Evolutionary conservation across 2,888 invertebrate species (phyloP).

Genomic region (Megamerina dolium): DNA sequence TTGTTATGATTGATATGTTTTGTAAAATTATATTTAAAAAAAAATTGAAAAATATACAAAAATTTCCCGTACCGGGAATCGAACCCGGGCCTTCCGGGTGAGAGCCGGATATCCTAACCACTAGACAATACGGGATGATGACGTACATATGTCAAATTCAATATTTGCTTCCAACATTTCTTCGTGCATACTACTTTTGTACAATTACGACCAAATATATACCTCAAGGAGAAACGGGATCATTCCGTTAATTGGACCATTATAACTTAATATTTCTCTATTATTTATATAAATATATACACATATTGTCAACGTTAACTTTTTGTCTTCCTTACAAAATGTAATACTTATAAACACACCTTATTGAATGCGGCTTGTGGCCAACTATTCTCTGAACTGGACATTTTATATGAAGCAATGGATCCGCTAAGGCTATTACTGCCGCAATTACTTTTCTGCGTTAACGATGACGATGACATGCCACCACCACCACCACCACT

Average conservation of each 20-base stretch:
- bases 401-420: slow-evolving; percentile 44
- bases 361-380: slow-evolving; percentile 45
- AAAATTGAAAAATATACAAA: slow-evolving; percentile 11
- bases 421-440: slow-evolving; percentile 40
- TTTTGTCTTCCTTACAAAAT: too few species aligned
- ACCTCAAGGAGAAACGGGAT: too few species aligned
- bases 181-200: too few species aligned
- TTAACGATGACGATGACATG: slow-evolving; percentile 24
- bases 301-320: too few species aligned
- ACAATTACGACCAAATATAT: too few species aligned
- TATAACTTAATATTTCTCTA: too few species aligned
- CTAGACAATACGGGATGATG: slow-evolving; percentile 51
- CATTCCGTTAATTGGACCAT: too few species aligned
- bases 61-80: slow-evolving; percentile 51
- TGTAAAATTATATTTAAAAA: neutral
- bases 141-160: too few species aligned
- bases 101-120: slow-evolving; percentile 52
- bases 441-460: slow-evolving; percentile 33
- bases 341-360: too few species aligned
- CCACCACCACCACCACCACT: slow-evolving; percentile 12
- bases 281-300: too few species aligned
- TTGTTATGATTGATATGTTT: too few species aligned
- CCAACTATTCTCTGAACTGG: slow-evolving; percentile 45
- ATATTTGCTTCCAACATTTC: too few species aligned
- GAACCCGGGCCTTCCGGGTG: slow-evolving; percentile 52